Evolutionary conservation across 2,797 vertebrate genomes (phyloP).

Genomic region (Zonotrichia albicollis): DNA sequence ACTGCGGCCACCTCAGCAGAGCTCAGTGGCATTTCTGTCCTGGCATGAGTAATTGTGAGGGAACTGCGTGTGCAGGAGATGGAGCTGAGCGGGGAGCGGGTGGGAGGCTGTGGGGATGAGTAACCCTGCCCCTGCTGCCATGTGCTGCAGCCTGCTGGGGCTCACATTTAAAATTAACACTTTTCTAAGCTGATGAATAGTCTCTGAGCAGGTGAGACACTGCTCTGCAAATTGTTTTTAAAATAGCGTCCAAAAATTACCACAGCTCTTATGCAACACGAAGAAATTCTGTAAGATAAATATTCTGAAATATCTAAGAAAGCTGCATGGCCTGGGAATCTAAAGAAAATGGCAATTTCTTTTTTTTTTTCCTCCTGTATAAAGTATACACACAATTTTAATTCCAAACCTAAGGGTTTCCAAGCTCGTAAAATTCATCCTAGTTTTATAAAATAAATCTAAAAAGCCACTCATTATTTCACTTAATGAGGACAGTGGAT

Average conservation of each 20-base stretch:
- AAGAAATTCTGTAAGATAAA: background rate
- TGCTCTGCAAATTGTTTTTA: background rate
- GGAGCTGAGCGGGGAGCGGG: background rate
- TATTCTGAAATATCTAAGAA: background rate
- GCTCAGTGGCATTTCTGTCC: background rate
- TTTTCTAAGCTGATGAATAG: background rate
- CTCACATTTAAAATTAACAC: background rate
- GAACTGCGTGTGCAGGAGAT: background rate
- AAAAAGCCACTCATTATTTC: background rate
- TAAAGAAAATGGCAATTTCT: background rate
- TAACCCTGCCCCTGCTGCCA: background rate
- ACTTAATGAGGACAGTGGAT: background rate
- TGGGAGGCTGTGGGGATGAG: background rate
- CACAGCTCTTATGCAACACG: background rate
- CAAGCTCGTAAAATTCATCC: background rate
- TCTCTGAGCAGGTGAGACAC: background rate
- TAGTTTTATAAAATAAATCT: background rate
- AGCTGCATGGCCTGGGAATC: background rate
- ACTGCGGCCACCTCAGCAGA: background rate
- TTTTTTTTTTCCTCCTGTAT: background rate
- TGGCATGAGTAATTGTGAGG: background rate
- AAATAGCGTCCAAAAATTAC: background rate
- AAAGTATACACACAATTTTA: background rate
- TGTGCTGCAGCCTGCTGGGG: background rate
- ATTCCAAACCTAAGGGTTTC: background rate